Evolutionary conservation across 92 coral and sea anemone species (phyloP), one percentile per base, ranked within the genome.

Genomic region (Parazoanthus atlanticus): DNA sequence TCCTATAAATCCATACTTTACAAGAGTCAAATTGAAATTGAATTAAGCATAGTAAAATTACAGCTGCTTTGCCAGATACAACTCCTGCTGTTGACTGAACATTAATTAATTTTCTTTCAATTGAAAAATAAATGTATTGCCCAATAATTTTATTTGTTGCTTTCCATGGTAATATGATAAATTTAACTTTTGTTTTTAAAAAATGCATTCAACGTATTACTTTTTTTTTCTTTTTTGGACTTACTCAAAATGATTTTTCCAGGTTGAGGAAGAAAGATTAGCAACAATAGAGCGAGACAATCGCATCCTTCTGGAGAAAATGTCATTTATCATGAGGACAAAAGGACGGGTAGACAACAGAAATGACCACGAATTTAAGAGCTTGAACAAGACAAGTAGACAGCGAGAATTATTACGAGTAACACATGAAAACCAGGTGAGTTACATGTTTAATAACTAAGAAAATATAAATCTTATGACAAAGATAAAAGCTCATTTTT

Each of bases 341-440:
- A 91, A 91, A 77, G 99, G 99, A 67, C 80, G 99, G 86, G 99
- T 97, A 11, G 99, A 97, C 66, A 97, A 97, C 92, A 91, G 98
- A 77, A 97, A 97, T 91, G 95, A 92, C 82, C 95, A 95, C 71
- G 94, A 91, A 66, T 94, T 92, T 56, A 97, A 95, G 81, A 97
- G 99, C 80, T 90, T 97, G 29, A 97, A 97, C 94, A 94, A 96
- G 85, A 97, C 99, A 67, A 97, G 96, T 81, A 89, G 98, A 74
- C 99, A 97, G 47, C 88, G 98, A 32, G 99, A 97, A 85, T 88
- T 97, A 61, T 87, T 97, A 1, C 89, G 99, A 83, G 98, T 97
- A 33, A 95, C 99, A 58, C 99, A 95, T 71, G 99, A 97, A 74
- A 97, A 97, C 80, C 99, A 97, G 95, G 99, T 95, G 65, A 30